Evolutionary conservation across 2,888 invertebrate genomes (phyloP), one percentile per base, ranked within the genome.

Genomic region (Carcina quercana): DNA sequence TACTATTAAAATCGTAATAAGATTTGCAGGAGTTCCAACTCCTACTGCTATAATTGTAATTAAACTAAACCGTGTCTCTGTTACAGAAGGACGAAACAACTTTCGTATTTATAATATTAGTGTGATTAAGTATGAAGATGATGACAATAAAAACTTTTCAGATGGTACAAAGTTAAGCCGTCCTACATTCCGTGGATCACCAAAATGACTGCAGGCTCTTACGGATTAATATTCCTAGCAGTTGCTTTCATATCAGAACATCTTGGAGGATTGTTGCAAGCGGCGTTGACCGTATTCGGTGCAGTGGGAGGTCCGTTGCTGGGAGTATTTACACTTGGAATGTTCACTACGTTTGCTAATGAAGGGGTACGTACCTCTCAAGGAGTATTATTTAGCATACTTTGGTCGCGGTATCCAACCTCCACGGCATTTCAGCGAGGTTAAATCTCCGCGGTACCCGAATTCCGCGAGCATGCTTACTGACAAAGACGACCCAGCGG

Each of bases 301-400:
- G 91, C 94, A 1, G 89, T 94, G 2, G 95, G 95, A 1, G 96
- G 95, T 0, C 96, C 96, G 0, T 65, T 95, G n/a, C 74, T 96
- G 13, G 95, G 92, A 0, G 75, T 95, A 1, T 96, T 96, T 59
- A 91, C 94, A 0, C 73, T 95, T 15, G 96, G 96, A 47, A 94
- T 96, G 92, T 89, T 91, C 43, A 89, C 90, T 22, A 88, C 91
- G n/a, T 85, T 74, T 31, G 89, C 91, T 3, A 93, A 91, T 58
- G 88, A 94, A 69, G 84, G 75, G 64, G 90, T 90, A 57, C 7
- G 5, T n/a, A n/a, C n/a, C n/a, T n/a, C n/a, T n/a, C n/a, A n/a
- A n/a, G n/a, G n/a, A n/a, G n/a, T n/a, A n/a, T n/a, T n/a, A n/a
- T n/a, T n/a, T n/a, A n/a, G n/a, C n/a, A n/a, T n/a, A n/a, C n/a